Conservation (phyloP, 1,140 invertebrate genomes). For the Bombus breviceps region DNA sequence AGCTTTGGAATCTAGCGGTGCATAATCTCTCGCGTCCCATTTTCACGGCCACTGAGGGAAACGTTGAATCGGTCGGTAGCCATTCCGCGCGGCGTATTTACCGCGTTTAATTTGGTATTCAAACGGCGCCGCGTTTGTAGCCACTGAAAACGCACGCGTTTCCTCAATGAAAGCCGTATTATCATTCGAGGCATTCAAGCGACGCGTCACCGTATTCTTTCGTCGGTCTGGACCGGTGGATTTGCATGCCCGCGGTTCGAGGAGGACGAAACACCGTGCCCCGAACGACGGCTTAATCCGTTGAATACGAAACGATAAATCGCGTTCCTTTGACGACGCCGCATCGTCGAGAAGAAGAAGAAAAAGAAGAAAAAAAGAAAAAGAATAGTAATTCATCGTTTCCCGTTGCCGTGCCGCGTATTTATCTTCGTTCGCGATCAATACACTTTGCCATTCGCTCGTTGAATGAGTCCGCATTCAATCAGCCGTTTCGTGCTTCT, state of each 20-base stretch:
- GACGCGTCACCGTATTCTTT: slow-evolving; percentile 56
- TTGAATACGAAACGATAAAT: slow-evolving; percentile 50
- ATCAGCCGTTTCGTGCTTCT: slow-evolving; percentile 32
- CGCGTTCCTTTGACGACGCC: slow-evolving; percentile 33
- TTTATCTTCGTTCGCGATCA: slow-evolving; percentile 52
- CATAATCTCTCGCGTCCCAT: background rate
- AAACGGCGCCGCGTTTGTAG: slow-evolving; percentile 9
- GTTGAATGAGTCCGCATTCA: slow-evolving; percentile 37
- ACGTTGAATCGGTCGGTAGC: slow-evolving; percentile 8
- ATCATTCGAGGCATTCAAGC: slow-evolving; percentile 41
- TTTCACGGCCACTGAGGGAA: background rate
- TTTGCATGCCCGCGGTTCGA: slow-evolving; percentile 34
- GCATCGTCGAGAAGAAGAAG: background rate
- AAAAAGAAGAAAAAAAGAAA: background rate
- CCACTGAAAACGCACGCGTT: slow-evolving; percentile 2
- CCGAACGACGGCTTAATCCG: slow-evolving; percentile 45
- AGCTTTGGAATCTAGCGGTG: background rate
- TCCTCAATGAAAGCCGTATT: slow-evolving; percentile 26
- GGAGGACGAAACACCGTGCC: background rate
- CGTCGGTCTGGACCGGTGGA: slow-evolving; percentile 5
- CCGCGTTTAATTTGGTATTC: slow-evolving; percentile 35
- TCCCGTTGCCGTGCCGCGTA: background rate
- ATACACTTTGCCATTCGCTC: slow-evolving; percentile 43
- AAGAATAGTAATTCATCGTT: slow-evolving; percentile 40
- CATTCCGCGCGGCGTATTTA: slow-evolving; percentile 14